Evolutionary conservation across 2,797 vertebrate species (phyloP).

Genomic region (Helicolenus hilgendorfi): DNA sequence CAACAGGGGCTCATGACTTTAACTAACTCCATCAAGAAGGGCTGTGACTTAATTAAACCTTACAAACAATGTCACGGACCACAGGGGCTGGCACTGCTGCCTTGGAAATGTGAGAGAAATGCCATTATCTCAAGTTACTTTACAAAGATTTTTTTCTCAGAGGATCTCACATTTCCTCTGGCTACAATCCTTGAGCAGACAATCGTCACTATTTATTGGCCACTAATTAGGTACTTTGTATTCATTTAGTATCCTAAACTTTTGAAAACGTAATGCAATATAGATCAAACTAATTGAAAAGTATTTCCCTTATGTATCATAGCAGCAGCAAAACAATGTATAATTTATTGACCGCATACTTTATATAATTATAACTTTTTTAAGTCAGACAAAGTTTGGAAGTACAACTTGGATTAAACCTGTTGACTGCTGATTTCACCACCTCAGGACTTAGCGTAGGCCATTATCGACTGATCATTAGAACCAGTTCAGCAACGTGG

Average conservation of each 20-base stretch:
- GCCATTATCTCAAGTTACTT: conserved; percentile 62
- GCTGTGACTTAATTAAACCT: conserved; percentile 85
- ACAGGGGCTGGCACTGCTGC: conserved; percentile 67
- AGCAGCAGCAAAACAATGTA: neutral
- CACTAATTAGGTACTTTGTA: conserved; percentile 40
- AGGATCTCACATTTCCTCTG: conserved; percentile 30
- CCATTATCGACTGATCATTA: conserved; percentile 82
- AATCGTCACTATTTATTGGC: conserved; percentile 35
- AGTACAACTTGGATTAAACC: conserved; percentile 40
- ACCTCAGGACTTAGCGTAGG: conserved; percentile 55
- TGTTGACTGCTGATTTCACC: conserved; percentile 50
- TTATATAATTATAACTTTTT: conserved; percentile 9
- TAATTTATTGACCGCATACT: neutral
- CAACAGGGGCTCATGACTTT: conserved; percentile 82
- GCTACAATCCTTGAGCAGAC: conserved; percentile 36
- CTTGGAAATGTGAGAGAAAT: conserved; percentile 65
- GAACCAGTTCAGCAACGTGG: conserved; percentile 83
- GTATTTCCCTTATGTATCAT: neutral
- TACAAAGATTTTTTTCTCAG: conserved; percentile 4
- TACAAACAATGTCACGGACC: conserved; percentile 80
- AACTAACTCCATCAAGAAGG: conserved; percentile 82
- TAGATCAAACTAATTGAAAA: conserved; percentile 15
- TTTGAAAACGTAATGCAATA: conserved; percentile 8
- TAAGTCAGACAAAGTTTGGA: conserved; percentile 20
- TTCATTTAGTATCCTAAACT: conserved; percentile 26